Percentiles rank a stretch among this genome's conserved stretches.
Conservation (phyloP, 2,797 vertebrate species). For the Tadarida brasiliensis region DNA sequence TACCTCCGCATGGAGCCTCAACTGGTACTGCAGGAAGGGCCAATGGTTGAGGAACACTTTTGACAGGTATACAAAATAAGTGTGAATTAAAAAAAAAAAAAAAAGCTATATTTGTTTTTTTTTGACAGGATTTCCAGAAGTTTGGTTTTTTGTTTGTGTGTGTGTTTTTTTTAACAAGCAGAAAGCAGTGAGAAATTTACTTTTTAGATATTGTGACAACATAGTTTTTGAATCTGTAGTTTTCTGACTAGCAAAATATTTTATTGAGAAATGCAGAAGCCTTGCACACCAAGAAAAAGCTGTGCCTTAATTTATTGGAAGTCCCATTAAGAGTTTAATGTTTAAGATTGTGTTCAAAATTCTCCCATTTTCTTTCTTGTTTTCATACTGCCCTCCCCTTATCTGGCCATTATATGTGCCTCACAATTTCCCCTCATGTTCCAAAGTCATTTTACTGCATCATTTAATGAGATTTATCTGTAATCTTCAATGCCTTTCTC, state of each 20-base stretch:
- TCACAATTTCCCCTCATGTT: neutral
- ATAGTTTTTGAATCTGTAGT: neutral
- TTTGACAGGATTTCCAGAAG: neutral
- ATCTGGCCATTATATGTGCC: neutral
- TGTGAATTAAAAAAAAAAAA: neutral
- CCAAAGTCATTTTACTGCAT: neutral
- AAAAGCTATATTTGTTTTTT: fast-evolving
- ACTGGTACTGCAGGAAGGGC: neutral
- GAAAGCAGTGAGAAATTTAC: neutral
- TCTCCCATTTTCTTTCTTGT: neutral
- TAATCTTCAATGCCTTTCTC: neutral
- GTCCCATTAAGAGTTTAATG: neutral
- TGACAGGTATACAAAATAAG: conserved; percentile 51
- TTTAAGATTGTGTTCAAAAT: neutral
- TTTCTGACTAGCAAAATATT: neutral
- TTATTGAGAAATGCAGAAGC: neutral
- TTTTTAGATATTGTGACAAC: neutral
- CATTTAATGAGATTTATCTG: neutral
- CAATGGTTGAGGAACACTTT: neutral
- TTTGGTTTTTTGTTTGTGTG: neutral
- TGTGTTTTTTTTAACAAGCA: neutral
- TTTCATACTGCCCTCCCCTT: neutral
- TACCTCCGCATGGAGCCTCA: neutral
- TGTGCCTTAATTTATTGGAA: neutral
- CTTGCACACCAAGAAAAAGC: neutral